phyloP scores from a whole-genome alignment of 2,113 vertebrate species.

The Potamarius usumacintae region DNA sequence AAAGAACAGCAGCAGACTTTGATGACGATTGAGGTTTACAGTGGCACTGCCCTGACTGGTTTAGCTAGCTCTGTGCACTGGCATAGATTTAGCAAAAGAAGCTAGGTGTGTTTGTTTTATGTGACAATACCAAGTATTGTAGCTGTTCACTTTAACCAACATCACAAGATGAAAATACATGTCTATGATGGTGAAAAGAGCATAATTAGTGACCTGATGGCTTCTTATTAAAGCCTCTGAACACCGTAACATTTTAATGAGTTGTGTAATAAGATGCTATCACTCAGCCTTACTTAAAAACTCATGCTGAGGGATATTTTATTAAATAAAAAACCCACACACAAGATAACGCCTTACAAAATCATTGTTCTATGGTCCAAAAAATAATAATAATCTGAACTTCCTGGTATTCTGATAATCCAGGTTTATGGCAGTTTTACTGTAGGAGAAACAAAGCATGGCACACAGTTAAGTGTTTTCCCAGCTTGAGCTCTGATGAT shows the following conservation, averaged over 20 bases:
- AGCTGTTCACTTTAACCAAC: not conserved
- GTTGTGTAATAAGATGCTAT: not conserved
- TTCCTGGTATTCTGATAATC: not conserved
- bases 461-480: too few relatives aligned
- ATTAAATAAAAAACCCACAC: too few relatives aligned
- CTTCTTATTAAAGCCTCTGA: not conserved
- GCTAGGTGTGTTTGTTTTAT: not conserved
- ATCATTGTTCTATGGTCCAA: not conserved
- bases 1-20: not conserved
- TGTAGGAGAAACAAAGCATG: not conserved
- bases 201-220: not conserved
- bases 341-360: not conserved
- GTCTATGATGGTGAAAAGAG: not conserved
- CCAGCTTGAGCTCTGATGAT: not conserved
- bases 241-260: not conserved
- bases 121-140: not conserved
- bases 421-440: not conserved
- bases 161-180: not conserved
- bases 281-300: not conserved
- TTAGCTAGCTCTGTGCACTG: not conserved
- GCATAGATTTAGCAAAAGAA: not conserved
- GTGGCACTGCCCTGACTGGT: not conserved
- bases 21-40: not conserved
- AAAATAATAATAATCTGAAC: not conserved
- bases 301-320: not conserved